Evolutionary conservation across 2,113 vertebrate species (phyloP).

Genomic region (Alexandromys fortis): DNA sequence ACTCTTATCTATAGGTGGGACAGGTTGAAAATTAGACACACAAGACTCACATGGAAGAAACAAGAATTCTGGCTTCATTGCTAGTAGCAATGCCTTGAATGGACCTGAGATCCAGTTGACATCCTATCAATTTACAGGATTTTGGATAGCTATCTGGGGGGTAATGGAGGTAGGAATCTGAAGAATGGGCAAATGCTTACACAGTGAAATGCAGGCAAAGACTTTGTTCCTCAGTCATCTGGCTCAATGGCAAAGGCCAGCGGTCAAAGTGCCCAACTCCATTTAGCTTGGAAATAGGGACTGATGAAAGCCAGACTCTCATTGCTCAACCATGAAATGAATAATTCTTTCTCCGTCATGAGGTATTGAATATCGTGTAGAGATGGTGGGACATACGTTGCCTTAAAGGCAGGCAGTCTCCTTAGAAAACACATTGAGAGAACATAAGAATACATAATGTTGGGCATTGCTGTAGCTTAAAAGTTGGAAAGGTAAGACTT

Average conservation of each 20-base stretch:
- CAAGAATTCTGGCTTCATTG: background rate
- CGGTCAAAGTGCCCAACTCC: background rate
- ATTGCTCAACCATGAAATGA: background rate
- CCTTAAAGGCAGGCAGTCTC: background rate
- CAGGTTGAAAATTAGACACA: background rate
- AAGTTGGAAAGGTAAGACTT: background rate
- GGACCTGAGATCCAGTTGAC: background rate
- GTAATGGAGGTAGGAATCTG: background rate
- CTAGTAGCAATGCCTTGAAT: background rate
- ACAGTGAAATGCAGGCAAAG: background rate
- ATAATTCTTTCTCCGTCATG: background rate
- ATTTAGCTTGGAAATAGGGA: background rate
- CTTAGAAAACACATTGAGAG: background rate
- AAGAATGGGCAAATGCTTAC: background rate
- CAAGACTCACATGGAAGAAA: background rate
- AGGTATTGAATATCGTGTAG: background rate
- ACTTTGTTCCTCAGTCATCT: background rate
- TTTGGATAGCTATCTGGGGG: background rate
- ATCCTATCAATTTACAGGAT: background rate
- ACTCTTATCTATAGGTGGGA: background rate
- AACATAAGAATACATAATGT: background rate
- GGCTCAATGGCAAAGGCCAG: background rate
- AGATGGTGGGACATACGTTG: background rate
- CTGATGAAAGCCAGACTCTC: background rate
- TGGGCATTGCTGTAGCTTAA: background rate